Evolutionary conservation across 1,140 invertebrate species (phyloP).

Genomic region (Listronotus oregonensis): DNA sequence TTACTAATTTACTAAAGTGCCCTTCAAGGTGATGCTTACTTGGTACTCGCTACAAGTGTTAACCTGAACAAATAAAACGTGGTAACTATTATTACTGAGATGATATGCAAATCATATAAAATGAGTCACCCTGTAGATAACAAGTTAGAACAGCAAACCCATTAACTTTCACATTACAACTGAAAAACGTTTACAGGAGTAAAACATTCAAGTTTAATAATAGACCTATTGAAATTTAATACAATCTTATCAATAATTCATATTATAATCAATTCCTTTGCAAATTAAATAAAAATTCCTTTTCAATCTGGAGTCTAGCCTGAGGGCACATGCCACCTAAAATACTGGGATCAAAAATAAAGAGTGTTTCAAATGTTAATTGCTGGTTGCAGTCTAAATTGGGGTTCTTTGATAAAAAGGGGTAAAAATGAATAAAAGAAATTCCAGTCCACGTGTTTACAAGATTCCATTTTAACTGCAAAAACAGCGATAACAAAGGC

Average conservation of each 20-base stretch:
- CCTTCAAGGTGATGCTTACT: no score
- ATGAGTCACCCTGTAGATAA: no score
- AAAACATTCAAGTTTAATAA: background rate
- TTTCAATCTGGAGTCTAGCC: slow-evolving; percentile 5
- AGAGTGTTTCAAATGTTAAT: background rate
- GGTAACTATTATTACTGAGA: no score
- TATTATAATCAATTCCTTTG: slow-evolving; percentile 10
- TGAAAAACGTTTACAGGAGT: background rate
- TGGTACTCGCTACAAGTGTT: no score
- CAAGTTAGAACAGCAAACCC: no score
- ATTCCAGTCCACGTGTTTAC: slow-evolving; percentile 43
- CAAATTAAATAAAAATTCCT: slow-evolving; percentile 9
- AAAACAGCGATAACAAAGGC: slow-evolving; percentile 36
- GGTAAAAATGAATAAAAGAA: background rate
- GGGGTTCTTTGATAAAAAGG: background rate
- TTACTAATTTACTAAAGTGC: no score
- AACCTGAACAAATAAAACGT: no score
- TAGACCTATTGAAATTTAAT: background rate
- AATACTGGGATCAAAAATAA: background rate
- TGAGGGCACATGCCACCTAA: slow-evolving; percentile 1
- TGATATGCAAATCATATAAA: no score
- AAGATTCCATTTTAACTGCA: slow-evolving; percentile 35
- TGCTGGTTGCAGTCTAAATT: background rate
- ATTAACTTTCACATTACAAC: background rate
- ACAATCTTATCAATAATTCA: slow-evolving; percentile 10